phyloP scores from a whole-genome alignment of 1,140 invertebrate species.

The Prorops nasuta region DNA sequence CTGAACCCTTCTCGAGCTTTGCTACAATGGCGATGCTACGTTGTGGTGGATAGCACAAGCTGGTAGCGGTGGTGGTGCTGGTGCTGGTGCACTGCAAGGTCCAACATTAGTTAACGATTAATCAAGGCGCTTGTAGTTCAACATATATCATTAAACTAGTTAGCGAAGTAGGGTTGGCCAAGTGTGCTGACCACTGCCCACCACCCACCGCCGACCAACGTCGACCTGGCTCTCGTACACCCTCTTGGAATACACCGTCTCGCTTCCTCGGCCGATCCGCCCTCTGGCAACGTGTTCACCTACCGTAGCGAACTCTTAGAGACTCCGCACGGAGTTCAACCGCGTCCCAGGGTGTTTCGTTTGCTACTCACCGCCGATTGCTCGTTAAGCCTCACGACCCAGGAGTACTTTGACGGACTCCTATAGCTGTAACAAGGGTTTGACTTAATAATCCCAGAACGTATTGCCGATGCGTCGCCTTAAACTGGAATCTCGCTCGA shows the following conservation, averaged over 20 bases:
- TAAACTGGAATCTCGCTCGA: too few species aligned
- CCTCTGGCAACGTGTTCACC: slow-evolving; percentile 46
- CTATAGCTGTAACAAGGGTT: not conserved
- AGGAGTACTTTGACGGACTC: not conserved
- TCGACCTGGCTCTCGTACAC: slow-evolving; percentile 24
- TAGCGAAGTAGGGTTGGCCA: slow-evolving; percentile 58
- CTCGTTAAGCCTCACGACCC: slow-evolving; percentile 30
- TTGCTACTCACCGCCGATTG: slow-evolving; percentile 20
- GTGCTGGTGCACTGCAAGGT: slow-evolving; percentile 49
- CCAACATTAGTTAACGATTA: slow-evolving; percentile 60
- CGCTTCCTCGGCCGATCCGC: slow-evolving; percentile 19
- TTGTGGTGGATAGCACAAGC: too few species aligned
- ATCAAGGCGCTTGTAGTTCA: slow-evolving; percentile 59
- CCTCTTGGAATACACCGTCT: slow-evolving; percentile 5
- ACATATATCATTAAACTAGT: slow-evolving; percentile 60
- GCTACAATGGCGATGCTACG: too few species aligned
- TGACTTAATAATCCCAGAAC: too few species aligned
- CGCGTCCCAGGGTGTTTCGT: slow-evolving; percentile 22
- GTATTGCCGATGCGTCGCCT: too few species aligned
- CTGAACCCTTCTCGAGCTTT: too few species aligned
- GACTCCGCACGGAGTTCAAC: slow-evolving; percentile 33
- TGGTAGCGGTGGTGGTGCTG: slow-evolving; percentile 21
- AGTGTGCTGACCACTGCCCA: slow-evolving; percentile 57
- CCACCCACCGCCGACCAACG: slow-evolving; percentile 36
- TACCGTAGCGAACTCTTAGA: slow-evolving; percentile 54